These are phyloP conservation scores for Eupleurogrammus muticus DNA, from an alignment of 2,797 vertebrate species.

Conservation along the genomic window DNA sequence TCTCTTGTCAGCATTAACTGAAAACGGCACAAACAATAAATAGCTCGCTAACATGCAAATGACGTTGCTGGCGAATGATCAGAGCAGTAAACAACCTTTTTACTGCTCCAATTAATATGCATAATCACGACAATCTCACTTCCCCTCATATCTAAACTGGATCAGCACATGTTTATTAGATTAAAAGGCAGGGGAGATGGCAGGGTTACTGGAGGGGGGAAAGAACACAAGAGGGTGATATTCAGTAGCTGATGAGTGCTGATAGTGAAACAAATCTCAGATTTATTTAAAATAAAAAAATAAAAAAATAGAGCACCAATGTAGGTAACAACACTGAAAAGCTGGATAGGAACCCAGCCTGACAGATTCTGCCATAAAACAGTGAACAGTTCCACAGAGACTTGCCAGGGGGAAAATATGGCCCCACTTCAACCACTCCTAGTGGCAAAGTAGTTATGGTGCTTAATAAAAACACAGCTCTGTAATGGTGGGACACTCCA, in stretches of 20 bases:
- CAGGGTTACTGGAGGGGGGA: conserved; percentile 52
- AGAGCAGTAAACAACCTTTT: conserved; percentile 73
- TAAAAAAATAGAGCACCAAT: conserved; percentile 27
- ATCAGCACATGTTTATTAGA: conserved; percentile 73
- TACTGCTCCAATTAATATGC: conserved; percentile 75
- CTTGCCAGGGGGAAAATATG: conserved; percentile 61
- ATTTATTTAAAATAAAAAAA: conserved; percentile 6
- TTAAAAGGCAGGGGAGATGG: conserved; percentile 60
- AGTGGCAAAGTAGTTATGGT: conserved; percentile 70
- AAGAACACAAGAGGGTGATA: conserved; percentile 55
- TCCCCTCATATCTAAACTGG: conserved; percentile 69
- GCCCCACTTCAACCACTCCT: conserved; percentile 66
- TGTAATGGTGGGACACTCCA: conserved; percentile 74
- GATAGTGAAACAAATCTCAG: conserved; percentile 31
- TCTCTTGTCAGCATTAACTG: conserved; percentile 72
- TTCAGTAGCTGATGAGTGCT: conserved; percentile 30
- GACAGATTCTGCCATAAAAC: conserved; percentile 65
- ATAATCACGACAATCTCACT: conserved; percentile 70
- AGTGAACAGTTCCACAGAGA: conserved; percentile 59
- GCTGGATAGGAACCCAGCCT: conserved; percentile 55
- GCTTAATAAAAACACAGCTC: conserved; percentile 77
- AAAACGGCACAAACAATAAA: conserved; percentile 72
- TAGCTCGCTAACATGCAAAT: conserved; percentile 74
- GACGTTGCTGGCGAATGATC: conserved; percentile 67
- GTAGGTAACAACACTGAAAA: conserved; percentile 58